Evolutionary conservation across 2,113 vertebrate species (phyloP), one percentile per base, ranked within the genome.

Genomic region (Sapajus apella): DNA sequence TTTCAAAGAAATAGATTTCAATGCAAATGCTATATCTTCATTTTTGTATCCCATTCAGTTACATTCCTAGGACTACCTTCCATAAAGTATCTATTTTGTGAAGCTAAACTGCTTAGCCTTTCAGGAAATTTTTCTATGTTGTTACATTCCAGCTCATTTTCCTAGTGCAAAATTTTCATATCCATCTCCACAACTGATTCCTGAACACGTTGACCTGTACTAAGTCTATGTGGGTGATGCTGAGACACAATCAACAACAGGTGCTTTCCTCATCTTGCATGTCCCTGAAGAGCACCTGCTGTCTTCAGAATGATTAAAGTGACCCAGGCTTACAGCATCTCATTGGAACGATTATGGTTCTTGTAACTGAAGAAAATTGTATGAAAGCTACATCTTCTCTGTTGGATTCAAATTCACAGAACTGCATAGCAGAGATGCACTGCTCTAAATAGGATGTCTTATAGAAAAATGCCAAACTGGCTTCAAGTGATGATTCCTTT

Each of bases 331-430:
- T 98, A 97, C 97, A 87, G 97, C 90, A 87, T 97, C 95, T 95
- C 95, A 89, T 97, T 96, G 93, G 80, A 98, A 98, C 55, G 91
- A 98, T 98, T 98, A 98, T 89, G 73, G 92, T 96, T 98, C 97
- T 98, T 98, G 97, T 97, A 97, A 90, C 92, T 95, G 95, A 98
- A 98, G 97, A 98, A 98, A 98, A 98, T 98, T 97, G 97, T 97
- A 90, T 94, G 93, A 97, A 98, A 97, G 92, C 97, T 97, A 96
- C 87, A 98, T 98, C 96, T 97, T 98, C 96, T 92, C 97, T 97
- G 95, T 88, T 97, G 97, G 94, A 97, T 98, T 98, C 95, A 98
- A 98, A 98, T 98, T 97, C 96, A 97, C 83, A 98, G 91, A 93
- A 95, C 95, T 87, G 87, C 87, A 52, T n/a, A 98, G 91, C 97